Base-by-base conservation (phyloP, 1,140 invertebrate species). In the Aphelinus atriplicis region DNA sequence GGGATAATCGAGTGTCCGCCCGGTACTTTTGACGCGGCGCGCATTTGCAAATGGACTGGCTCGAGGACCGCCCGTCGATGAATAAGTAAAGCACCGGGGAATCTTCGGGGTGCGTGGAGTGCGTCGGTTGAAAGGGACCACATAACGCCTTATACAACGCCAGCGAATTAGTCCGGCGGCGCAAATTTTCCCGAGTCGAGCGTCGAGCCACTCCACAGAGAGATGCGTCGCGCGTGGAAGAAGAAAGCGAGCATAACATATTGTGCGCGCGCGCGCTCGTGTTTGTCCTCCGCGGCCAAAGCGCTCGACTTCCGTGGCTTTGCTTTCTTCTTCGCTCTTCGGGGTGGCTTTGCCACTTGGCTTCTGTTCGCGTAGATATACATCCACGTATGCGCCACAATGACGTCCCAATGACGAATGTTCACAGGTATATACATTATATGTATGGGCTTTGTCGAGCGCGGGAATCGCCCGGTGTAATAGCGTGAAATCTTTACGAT, bases 401-500 rank as follows among this genome's bases (percentile, higher is more conserved):
- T 57, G 5, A 26, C 66, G 9, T 68, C 26, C 3, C 5, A 61
- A 47, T 57, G 67, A 70, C 57, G 57, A 70, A 61, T 68, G 47
- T 10, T 45, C 26, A 53, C 26, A 26, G 26, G 26, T 26, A 26
- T 26, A 26, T 26, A 26, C 26, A 26, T 26, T 26, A 26, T 26
- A 26, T 26, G 26, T 26, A 26, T 26, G 26, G 26, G 26, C 26
- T 26, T 26, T 26, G 26, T 26, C 26, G 45, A 2, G 53, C 10
- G 9, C 42, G 6, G 62, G n/a, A 50, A 66, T 57, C 42, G 46
- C 71, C 26, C 26, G 26, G 71, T 66, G 65, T 70, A 75, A 69
- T 60, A 6, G 51, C 73, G 61, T 75, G 61, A 75, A 71, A 70
- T 75, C 60, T 65, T 58, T 26, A 45, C 46, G 9, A 70, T 70